Conservation (phyloP, 2,888 invertebrate genomes). For the Drosophila robusta region DNA sequence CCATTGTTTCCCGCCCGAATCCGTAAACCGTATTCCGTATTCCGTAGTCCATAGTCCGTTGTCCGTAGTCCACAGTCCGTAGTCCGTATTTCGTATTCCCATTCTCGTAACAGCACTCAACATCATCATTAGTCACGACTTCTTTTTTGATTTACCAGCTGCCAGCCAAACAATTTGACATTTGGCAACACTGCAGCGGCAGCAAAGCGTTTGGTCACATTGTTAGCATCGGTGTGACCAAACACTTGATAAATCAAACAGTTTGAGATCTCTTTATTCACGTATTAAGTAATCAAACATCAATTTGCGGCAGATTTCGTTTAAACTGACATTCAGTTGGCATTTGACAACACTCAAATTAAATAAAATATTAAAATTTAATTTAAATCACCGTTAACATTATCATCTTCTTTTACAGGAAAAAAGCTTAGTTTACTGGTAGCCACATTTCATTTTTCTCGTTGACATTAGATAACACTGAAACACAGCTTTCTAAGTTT, state of each 20-base stretch:
- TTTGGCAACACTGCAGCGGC: slow-evolving; percentile 36
- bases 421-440: too few relatives aligned
- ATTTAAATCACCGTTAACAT: too few relatives aligned
- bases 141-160: slow-evolving; percentile 37
- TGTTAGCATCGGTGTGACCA: slow-evolving; percentile 20
- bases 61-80: slow-evolving; percentile 29
- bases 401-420: too few relatives aligned
- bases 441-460: too few relatives aligned
- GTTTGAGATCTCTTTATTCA: not conserved
- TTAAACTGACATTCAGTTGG: not conserved
- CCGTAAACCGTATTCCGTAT: slow-evolving; percentile 31
- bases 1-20: slow-evolving; percentile 47
- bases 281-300: not conserved
- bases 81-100: slow-evolving; percentile 10
- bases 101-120: slow-evolving; percentile 35
- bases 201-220: slow-evolving; percentile 25
- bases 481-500: too few relatives aligned
- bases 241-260: slow-evolving; percentile 8
- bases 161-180: slow-evolving; percentile 28
- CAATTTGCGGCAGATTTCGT: not conserved
- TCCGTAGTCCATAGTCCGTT: slow-evolving; percentile 14
- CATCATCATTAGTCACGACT: slow-evolving; percentile 55
- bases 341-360: not conserved
- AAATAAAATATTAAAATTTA: too few relatives aligned
- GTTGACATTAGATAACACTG: too few relatives aligned